These are phyloP conservation scores for Nannoperca obscura DNA, from an alignment of 2,797 vertebrate species.

Conservation along the genomic window DNA sequence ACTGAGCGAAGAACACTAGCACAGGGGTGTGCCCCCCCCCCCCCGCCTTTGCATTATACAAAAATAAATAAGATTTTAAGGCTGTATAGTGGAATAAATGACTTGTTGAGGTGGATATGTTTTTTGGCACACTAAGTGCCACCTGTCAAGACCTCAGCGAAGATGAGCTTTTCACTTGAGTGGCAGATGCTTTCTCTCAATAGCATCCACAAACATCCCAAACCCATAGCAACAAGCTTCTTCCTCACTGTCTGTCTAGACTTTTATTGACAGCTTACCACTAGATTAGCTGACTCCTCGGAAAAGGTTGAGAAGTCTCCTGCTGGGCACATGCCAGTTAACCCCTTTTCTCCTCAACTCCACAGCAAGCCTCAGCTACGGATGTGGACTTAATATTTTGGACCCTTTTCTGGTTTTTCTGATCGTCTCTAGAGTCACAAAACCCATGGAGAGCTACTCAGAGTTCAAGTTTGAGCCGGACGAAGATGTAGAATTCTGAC, in stretches of 20 bases:
- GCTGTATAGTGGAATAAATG: constrained; percentile 13
- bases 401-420: neutral
- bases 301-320: constrained; percentile 40
- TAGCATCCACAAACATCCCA: constrained; percentile 41
- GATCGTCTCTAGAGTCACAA: neutral
- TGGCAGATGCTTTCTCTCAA: constrained; percentile 46
- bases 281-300: constrained; percentile 32
- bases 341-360: neutral
- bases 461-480: neutral
- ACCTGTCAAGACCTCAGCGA: constrained; percentile 51
- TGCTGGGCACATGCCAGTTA: constrained; percentile 4
- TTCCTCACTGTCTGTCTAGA: constrained; percentile 32
- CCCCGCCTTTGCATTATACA: neutral
- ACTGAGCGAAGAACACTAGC: neutral
- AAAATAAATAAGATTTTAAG: constrained; percentile 26
- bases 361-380: neutral
- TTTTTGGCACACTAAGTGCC: constrained; percentile 29
- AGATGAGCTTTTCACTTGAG: constrained; percentile 49
- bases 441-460: neutral
- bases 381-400: neutral
- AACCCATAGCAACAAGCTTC: constrained; percentile 31
- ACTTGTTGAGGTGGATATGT: constrained; percentile 11
- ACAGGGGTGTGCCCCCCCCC: too few species aligned
- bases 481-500: neutral
- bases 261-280: constrained; percentile 42